These are phyloP conservation scores for Enteromius mattozi DNA, from an alignment of 2,797 vertebrate species.

Conservation along the genomic window DNA sequence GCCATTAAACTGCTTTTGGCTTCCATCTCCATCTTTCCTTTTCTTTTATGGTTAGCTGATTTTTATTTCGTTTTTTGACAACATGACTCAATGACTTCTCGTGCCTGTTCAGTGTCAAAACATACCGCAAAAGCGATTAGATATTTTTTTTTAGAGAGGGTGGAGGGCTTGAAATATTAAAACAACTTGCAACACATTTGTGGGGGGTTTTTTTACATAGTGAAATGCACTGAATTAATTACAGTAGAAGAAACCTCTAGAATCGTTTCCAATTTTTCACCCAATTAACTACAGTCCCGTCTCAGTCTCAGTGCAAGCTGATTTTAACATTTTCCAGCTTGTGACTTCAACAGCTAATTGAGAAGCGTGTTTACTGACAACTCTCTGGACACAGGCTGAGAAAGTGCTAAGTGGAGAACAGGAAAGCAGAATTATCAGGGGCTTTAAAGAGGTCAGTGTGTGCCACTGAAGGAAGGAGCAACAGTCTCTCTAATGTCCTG, in stretches of 20 bases:
- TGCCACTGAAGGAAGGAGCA: slow-evolving; percentile 8
- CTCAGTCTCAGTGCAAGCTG: background rate
- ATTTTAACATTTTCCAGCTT: slow-evolving; percentile 31
- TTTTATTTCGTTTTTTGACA: slow-evolving; percentile 13
- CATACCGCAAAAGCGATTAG: slow-evolving; percentile 12
- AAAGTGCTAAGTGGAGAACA: slow-evolving; percentile 26
- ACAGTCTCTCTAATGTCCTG: slow-evolving; percentile 23
- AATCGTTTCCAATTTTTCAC: background rate
- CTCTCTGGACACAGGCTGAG: slow-evolving; percentile 5
- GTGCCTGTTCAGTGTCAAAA: slow-evolving; percentile 20
- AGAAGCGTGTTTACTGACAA: slow-evolving; percentile 46
- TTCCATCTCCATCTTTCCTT: slow-evolving; percentile 5
- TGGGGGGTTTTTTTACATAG: background rate
- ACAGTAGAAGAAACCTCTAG: background rate
- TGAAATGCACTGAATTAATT: background rate
- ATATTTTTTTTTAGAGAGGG: slow-evolving; percentile 3
- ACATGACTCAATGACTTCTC: background rate
- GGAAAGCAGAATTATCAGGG: slow-evolving; percentile 21
- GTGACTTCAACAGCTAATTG: slow-evolving; percentile 15
- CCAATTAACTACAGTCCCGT: background rate
- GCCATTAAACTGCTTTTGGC: slow-evolving; percentile 26
- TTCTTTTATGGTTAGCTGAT: slow-evolving; percentile 18
- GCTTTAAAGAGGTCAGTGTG: slow-evolving; percentile 22
- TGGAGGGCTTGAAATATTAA: slow-evolving; percentile 14
- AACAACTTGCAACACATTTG: slow-evolving; percentile 16